Conservation (phyloP, 2,888 invertebrate species). For the Pyrrhosoma nymphula region DNA sequence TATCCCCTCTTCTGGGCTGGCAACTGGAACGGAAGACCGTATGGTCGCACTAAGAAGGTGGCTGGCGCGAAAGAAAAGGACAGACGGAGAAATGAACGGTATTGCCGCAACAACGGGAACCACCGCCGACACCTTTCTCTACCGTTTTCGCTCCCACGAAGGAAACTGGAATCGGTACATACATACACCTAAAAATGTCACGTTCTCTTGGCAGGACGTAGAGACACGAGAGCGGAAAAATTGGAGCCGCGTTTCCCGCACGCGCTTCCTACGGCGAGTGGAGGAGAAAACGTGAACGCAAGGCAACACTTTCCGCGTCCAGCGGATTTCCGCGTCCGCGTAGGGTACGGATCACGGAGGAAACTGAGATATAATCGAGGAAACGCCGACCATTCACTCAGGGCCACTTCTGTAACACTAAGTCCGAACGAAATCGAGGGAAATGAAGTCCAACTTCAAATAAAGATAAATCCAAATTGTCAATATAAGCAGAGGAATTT, state of each 20-base stretch:
- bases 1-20: not conserved
- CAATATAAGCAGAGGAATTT: no score
- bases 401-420: no score
- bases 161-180: not conserved
- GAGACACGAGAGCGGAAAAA: not conserved
- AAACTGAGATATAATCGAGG: not conserved
- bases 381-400: no score
- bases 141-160: not conserved
- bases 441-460: no score
- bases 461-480: no score
- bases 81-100: constrained; percentile 31
- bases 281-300: not conserved
- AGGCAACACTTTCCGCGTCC: not conserved
- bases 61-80: not conserved
- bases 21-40: constrained; percentile 29
- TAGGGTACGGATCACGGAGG: not conserved
- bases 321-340: no score
- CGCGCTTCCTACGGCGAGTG: not conserved
- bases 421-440: no score
- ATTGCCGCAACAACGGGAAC: constrained; percentile 22
- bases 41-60: not conserved
- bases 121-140: constrained; percentile 15
- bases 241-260: not conserved
- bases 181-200: not conserved
- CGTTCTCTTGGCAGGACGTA: not conserved